Base-by-base conservation (phyloP, 1,140 invertebrate genomes). In the Drosophila miranda region DNA sequence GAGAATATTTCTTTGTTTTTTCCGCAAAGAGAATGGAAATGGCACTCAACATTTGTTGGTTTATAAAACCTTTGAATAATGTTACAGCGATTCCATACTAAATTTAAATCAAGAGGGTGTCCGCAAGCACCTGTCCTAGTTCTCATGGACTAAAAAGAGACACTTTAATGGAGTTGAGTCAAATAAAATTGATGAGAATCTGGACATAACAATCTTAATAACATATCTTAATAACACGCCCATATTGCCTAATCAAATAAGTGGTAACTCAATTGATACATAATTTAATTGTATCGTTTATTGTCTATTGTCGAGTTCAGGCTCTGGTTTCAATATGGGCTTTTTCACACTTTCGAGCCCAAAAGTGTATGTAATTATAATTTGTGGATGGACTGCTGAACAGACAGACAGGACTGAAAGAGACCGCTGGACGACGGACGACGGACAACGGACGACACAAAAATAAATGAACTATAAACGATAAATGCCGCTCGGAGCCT, bases 401-500 rank as follows among this genome's bases (percentile, higher is more conserved):
- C 28, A 30, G 23, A 6, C 23, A 23, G 23, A 23, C 23, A 26
- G 23, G 23, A 26, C 23, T 26, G 23, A 26, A 26, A 26, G 23
- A 3, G 30, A 30, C 30, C 8, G 30, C 30, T 30, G 30, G 30
- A 30, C 3, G 23, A 26, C 4, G 23, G 23, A 26, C 23, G 23
- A 26, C 4, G 23, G 23, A 26, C 23, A 5, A 26, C 8, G 30
- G 30, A 30, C 2, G 50, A 42, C 34, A 57, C 41, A 38, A 28
- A 66, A 64, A 56, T 74, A 74, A 74, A 74, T 53, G 48, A 26
- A 71, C 70, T 52, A 74, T 74, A 74, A 74, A 71, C 70, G 69
- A 74, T 74, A 74, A 74, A 74, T 52, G 59, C 53, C 52, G 62
- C 59, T 64, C 59, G 23, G 59, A 48, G 69, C 70, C 51, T 45